Conservation (phyloP, 2,113 vertebrate genomes). For the Herpailurus yagouaroundi region DNA sequence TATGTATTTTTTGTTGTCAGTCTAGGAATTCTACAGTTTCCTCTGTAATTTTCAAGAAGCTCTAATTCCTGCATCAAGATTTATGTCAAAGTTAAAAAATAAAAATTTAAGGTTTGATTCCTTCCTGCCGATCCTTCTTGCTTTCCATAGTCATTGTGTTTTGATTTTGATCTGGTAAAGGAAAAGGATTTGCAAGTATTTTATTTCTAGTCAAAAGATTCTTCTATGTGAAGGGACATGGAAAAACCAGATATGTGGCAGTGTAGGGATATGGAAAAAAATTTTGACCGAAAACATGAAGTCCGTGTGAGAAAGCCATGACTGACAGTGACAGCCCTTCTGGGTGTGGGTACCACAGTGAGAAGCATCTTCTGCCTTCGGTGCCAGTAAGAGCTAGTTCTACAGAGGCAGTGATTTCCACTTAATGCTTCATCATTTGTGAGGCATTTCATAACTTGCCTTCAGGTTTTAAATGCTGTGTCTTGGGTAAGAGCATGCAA, state of each 20-base stretch:
- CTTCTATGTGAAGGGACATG: slow-evolving; percentile 27
- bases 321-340: neutral
- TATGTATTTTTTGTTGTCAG: neutral
- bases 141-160: neutral
- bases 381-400: neutral
- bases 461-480: neutral
- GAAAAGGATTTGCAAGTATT: neutral
- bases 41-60: neutral
- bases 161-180: slow-evolving; percentile 29
- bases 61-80: neutral
- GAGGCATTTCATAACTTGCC: neutral
- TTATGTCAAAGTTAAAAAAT: slow-evolving; percentile 46
- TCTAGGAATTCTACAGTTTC: neutral
- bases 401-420: neutral
- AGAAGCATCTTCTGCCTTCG: neutral
- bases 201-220: slow-evolving; percentile 35
- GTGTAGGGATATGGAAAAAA: neutral
- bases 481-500: neutral
- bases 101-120: slow-evolving; percentile 45
- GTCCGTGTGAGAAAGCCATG: neutral
- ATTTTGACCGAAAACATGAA: neutral
- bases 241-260: neutral
- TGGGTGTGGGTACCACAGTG: neutral
- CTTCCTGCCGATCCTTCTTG: neutral
- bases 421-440: neutral